Base-by-base conservation (phyloP, 2,113 vertebrate genomes). In the Crotalus viridis region DNA sequence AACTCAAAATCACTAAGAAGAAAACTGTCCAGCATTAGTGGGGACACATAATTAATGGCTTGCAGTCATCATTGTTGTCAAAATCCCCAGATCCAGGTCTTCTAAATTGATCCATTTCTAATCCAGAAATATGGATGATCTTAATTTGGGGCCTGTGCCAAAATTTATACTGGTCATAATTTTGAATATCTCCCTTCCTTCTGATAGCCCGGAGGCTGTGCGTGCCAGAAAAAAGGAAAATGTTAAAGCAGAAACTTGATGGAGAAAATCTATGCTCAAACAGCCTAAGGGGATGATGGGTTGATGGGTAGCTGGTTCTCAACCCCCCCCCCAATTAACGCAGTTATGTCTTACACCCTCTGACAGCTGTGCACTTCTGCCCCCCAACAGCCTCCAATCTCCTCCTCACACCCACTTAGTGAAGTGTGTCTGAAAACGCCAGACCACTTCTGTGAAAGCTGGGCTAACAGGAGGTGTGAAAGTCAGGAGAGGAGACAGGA, bases 371-470 rank as follows among this genome's bases (percentile, higher is more conserved):
- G n/a, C 24, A 4, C 87, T 55, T 89, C 55, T 51, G 74, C 93
- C 87, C 48, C 89, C 19, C n/a, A 46, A 81, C 48, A 28, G 15
- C n/a, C 17, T 61, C 8, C 46, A 26, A 69, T 48, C 90, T 85
- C 90, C 90, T 48, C 54, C 90, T 91, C 87, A 91, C 93, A 93
- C 93, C 93, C 87, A 91, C 90, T 89, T 93, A 89, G 64, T 22
- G 69, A 91, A 61, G 33, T 46, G 69, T 64, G 48, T 33, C 93
- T 69, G 74, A 91, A 85, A 93, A 86, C 87, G 48, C 56, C 74
- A 56, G 74, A 52, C 87, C 12, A 15, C 48, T 19, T 43, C 74
- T 39, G 86, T 54, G 69, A 89, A 43, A 46, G 39, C 69, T 17
- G 5, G 26, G 48, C 55, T 89, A 13, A 59, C 39, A 48, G 24